Evolutionary conservation across 2,888 invertebrate genomes (phyloP).

Genomic region (Brachynemurus nebulosus): DNA sequence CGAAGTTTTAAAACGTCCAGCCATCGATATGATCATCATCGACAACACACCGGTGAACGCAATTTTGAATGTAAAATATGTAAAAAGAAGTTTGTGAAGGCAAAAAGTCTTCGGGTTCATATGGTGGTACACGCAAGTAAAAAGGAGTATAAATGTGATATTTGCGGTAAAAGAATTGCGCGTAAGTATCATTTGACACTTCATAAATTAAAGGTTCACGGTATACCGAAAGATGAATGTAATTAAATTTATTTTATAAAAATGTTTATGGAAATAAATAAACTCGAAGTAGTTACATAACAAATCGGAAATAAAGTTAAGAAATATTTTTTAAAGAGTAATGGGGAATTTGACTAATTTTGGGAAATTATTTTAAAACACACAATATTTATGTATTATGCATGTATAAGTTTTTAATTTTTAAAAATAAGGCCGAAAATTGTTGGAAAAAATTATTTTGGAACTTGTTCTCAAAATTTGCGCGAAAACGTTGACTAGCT

Average conservation of each 20-base stretch:
- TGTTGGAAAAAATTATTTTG: too few relatives aligned
- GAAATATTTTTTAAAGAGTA: too few relatives aligned
- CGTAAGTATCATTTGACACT: not conserved
- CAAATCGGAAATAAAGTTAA: too few relatives aligned
- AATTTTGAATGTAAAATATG: not conserved
- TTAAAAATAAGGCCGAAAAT: too few relatives aligned
- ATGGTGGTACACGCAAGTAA: not conserved
- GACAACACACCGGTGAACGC: not conserved
- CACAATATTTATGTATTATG: too few relatives aligned
- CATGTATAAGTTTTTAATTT: too few relatives aligned
- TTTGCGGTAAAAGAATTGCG: not conserved
- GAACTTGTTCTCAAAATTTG: too few relatives aligned
- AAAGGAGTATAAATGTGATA: not conserved
- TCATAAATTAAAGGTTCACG: not conserved
- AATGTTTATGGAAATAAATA: too few relatives aligned
- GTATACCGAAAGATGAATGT: not conserved
- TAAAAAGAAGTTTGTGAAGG: not conserved
- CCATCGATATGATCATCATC: not conserved
- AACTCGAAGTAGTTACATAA: too few relatives aligned
- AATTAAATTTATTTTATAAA: not conserved
- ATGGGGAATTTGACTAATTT: too few relatives aligned
- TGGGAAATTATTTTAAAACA: too few relatives aligned
- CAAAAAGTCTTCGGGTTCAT: not conserved
- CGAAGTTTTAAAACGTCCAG: not conserved
- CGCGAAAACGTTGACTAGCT: too few relatives aligned